These are phyloP conservation scores for Hystrix cristata DNA, from an alignment of 2,113 vertebrate species.

Conservation along the genomic window DNA sequence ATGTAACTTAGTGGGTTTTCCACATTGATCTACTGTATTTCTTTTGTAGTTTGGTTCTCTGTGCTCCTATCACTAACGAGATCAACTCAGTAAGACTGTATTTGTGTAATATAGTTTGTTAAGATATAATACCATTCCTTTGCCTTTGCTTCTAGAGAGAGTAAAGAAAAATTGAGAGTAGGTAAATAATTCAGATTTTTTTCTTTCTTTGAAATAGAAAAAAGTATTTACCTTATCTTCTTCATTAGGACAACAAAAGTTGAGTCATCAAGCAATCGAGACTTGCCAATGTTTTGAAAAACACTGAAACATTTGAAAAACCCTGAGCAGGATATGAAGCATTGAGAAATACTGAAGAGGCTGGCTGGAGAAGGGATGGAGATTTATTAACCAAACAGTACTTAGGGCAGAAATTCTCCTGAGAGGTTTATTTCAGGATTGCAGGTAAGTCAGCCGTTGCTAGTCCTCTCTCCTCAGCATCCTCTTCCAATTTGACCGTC, in stretches of 20 bases:
- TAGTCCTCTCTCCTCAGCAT: background rate
- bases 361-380: background rate
- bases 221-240: constrained; percentile 9
- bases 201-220: constrained; percentile 52
- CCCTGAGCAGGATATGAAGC: background rate
- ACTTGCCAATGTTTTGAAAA: constrained; percentile 57
- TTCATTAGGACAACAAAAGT: background rate
- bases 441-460: background rate
- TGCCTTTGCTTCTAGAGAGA: background rate
- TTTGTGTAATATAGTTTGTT: background rate
- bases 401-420: background rate
- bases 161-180: constrained; percentile 31
- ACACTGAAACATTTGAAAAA: background rate
- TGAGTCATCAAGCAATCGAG: constrained; percentile 41
- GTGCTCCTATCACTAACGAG: background rate
- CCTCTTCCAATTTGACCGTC: background rate
- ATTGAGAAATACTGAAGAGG: constrained; percentile 21
- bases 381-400: constrained; percentile 15
- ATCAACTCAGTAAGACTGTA: background rate
- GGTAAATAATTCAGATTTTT: constrained; percentile 17
- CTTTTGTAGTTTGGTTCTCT: constrained; percentile 3
- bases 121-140: background rate
- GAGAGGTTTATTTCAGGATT: constrained; percentile 24
- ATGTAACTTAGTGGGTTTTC: background rate
- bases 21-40: background rate